phyloP scores from a whole-genome alignment of 2,888 invertebrate genomes.

The Caradrina clavipalpis region DNA sequence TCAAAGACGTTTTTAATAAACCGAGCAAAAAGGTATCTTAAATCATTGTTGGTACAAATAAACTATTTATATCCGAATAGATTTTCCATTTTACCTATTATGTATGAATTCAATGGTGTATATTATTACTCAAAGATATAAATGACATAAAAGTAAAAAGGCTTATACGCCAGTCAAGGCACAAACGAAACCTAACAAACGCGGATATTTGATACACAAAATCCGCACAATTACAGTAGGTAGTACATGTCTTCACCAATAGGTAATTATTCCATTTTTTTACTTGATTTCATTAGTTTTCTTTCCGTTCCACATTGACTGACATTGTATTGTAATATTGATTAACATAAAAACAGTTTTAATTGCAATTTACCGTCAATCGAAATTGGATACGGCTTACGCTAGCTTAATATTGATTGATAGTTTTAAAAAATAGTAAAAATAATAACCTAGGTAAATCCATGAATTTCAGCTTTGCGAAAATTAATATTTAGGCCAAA shows the following conservation, averaged over 20 bases:
- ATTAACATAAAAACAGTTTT: conserved; percentile 56
- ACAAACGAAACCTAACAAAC: conserved; percentile 72
- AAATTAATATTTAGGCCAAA: conserved; percentile 16
- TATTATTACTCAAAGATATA: not conserved
- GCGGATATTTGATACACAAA: conserved; percentile 75
- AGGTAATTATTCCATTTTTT: conserved; percentile 67
- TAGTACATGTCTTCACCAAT: conserved; percentile 58
- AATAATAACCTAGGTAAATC: conserved; percentile 13
- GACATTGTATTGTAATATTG: conserved; percentile 52
- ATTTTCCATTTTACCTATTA: not conserved
- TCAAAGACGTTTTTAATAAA: conserved; percentile 18
- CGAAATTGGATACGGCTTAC: conserved; percentile 43
- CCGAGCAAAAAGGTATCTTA: not conserved
- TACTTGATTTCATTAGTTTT: conserved; percentile 60
- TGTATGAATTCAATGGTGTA: not conserved
- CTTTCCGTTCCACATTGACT: conserved; percentile 61
- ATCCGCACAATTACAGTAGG: conserved; percentile 66
- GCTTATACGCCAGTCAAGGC: conserved; percentile 53
- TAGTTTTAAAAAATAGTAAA: conserved; percentile 27
- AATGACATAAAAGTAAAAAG: conserved; percentile 50
- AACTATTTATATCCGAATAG: not conserved
- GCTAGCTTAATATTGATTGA: conserved; percentile 22
- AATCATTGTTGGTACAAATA: not conserved
- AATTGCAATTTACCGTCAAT: conserved; percentile 49
- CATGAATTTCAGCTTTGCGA: not conserved